Conservation (phyloP, 1,140 invertebrate genomes). For the Drosophila mayri region DNA sequence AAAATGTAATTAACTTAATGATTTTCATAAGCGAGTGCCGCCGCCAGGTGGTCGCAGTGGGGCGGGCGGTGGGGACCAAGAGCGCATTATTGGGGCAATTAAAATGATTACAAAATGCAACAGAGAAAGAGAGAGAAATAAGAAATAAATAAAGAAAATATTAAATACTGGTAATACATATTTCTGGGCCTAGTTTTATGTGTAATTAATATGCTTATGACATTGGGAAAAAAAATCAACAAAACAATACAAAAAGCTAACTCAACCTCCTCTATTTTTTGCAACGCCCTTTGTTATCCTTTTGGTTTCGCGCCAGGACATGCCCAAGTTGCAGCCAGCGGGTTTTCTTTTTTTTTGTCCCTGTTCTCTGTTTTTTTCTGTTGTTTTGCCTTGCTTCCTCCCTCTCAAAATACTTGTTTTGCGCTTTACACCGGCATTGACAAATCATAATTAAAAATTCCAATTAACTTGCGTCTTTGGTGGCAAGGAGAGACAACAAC, state of each 20-base stretch:
- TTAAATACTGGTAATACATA: constrained; percentile 11
- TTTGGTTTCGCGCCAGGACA: constrained; percentile 24
- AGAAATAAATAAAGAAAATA: not conserved
- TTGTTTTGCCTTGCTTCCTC: constrained; percentile 8
- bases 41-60: constrained; percentile 24
- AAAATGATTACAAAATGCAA: constrained; percentile 77
- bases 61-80: not conserved
- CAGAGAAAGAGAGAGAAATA: constrained; percentile 1
- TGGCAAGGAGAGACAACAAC: constrained; percentile 13
- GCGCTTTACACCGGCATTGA: constrained; percentile 45
- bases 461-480: constrained; percentile 71
- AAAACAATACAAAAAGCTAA: constrained; percentile 7
- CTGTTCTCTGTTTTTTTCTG: constrained; percentile 14
- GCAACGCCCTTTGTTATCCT: constrained; percentile 9
- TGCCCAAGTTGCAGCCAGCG: constrained; percentile 12
- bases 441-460: constrained; percentile 81
- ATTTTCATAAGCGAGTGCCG: constrained; percentile 74
- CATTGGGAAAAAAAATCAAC: not conserved
- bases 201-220: constrained; percentile 45
- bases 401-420: constrained; percentile 23
- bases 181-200: constrained; percentile 43
- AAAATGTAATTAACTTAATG: constrained; percentile 83
- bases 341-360: constrained; percentile 26
- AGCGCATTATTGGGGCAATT: constrained; percentile 75
- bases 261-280: constrained; percentile 4